Evolutionary conservation across 2,888 invertebrate species (phyloP).

Genomic region (Congeria kusceri): DNA sequence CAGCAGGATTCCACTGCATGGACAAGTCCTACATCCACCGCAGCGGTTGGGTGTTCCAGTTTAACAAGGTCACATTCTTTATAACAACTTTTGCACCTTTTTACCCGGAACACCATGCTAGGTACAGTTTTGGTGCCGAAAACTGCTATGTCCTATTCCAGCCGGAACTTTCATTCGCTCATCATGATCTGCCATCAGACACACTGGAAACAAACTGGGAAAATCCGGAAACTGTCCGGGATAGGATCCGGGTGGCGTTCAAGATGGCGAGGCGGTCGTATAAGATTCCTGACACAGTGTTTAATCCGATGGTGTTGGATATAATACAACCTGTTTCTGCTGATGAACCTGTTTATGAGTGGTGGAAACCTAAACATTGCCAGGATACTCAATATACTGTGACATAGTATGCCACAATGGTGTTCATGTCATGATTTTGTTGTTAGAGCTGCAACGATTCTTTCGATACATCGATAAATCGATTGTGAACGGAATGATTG

Average conservation of each 20-base stretch:
- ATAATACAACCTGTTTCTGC: constrained; percentile 74
- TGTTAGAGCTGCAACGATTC: no score
- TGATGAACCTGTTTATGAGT: constrained; percentile 62
- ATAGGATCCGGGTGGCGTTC: constrained; percentile 78
- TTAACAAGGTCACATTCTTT: constrained; percentile 79
- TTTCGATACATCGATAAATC: no score
- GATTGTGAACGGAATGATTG: no score
- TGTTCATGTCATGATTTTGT: no score
- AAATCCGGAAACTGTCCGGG: constrained; percentile 76
- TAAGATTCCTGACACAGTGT: constrained; percentile 67
- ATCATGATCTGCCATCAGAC: constrained; percentile 78
- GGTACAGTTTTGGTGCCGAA: constrained; percentile 73
- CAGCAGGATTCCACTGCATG: constrained; percentile 72
- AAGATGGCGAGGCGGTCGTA: constrained; percentile 76
- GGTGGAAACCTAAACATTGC: constrained; percentile 68
- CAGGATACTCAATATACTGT: no score
- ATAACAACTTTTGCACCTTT: constrained; percentile 82
- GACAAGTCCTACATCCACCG: constrained; percentile 71
- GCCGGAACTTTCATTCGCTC: constrained; percentile 81
- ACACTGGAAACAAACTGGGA: constrained; percentile 79
- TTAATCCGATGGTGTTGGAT: constrained; percentile 77
- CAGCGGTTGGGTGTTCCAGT: constrained; percentile 81
- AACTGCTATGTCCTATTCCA: constrained; percentile 79
- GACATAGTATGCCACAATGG: no score
- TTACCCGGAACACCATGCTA: constrained; percentile 76